These are phyloP conservation scores for Trichonephila inaurata DNA, from an alignment of 1,140 invertebrate genomes.

Conservation along the genomic window DNA sequence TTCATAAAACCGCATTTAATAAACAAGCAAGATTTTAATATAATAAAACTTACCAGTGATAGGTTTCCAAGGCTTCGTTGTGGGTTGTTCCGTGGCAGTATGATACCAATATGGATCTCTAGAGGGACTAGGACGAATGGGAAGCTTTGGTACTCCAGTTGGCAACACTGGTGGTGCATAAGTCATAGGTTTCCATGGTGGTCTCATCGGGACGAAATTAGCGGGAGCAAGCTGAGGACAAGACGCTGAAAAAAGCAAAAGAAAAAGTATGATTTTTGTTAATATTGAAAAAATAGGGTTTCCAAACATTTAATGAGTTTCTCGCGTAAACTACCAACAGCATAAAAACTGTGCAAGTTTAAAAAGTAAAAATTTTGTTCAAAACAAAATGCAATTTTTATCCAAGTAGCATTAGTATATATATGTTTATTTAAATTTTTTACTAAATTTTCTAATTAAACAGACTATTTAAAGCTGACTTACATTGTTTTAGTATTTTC, in stretches of 20 bases:
- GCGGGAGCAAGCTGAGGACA: slow-evolving; percentile 77
- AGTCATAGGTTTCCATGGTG: slow-evolving; percentile 74
- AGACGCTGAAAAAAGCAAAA: slow-evolving; percentile 72
- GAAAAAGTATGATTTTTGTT: not conserved
- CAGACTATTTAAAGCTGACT: not conserved
- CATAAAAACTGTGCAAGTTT: no score
- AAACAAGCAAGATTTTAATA: no score
- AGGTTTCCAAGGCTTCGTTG: slow-evolving; percentile 75
- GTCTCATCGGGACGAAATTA: slow-evolving; percentile 76
- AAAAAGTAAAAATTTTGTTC: no score
- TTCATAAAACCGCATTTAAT: no score
- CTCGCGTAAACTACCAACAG: no score
- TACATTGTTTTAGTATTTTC: slow-evolving; percentile 84
- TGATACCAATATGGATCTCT: slow-evolving; percentile 76
- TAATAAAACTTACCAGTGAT: slow-evolving; percentile 57
- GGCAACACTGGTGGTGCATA: slow-evolving; percentile 44
- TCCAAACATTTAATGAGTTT: no score
- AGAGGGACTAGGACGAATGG: slow-evolving; percentile 34
- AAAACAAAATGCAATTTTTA: no score
- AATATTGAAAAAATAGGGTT: not conserved
- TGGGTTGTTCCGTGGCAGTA: slow-evolving; percentile 71
- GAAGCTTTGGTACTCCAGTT: slow-evolving; percentile 30
- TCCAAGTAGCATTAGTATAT: no score
- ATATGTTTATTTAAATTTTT: no score
- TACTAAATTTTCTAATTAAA: no score